Evolutionary conservation across 1,140 invertebrate genomes (phyloP).

Genomic region (Cydia fagiglandana): DNA sequence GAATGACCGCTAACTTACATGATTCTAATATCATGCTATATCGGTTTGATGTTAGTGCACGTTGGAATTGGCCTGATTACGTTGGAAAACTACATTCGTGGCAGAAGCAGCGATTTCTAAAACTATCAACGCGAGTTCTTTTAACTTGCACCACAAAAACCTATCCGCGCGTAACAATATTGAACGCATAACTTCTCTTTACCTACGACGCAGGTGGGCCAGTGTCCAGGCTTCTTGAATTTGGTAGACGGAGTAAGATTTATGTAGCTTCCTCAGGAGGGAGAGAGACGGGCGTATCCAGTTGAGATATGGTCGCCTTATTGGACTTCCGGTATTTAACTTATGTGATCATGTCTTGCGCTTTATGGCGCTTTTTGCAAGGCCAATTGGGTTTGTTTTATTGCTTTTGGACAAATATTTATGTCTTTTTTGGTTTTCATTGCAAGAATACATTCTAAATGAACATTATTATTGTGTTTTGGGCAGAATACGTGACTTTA

Average conservation of each 20-base stretch:
- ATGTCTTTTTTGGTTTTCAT: no score
- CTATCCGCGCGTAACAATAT: conserved; percentile 46
- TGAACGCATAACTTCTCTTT: conserved; percentile 60
- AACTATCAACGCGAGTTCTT: background rate
- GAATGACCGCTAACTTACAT: no score
- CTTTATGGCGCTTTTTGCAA: conserved; percentile 13
- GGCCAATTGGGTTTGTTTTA: background rate
- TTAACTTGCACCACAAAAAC: conserved; percentile 22
- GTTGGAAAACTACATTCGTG: no score
- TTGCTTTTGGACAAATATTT: background rate
- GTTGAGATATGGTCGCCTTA: conserved; percentile 22
- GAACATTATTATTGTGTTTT: no score
- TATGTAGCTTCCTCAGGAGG: background rate
- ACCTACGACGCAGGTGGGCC: conserved; percentile 49
- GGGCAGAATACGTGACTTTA: no score
- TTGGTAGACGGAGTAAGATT: conserved; percentile 33
- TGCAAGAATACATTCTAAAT: no score
- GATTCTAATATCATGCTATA: no score
- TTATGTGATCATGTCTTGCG: conserved; percentile 24
- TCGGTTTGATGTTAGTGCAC: no score
- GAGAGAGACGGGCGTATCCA: background rate
- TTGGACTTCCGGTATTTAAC: conserved; percentile 30
- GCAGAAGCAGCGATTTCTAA: no score
- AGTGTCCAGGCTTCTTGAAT: conserved; percentile 39
- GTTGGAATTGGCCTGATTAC: no score